Base-by-base conservation (phyloP, 2,888 invertebrate genomes). In the Drosophila fungiperda region DNA sequence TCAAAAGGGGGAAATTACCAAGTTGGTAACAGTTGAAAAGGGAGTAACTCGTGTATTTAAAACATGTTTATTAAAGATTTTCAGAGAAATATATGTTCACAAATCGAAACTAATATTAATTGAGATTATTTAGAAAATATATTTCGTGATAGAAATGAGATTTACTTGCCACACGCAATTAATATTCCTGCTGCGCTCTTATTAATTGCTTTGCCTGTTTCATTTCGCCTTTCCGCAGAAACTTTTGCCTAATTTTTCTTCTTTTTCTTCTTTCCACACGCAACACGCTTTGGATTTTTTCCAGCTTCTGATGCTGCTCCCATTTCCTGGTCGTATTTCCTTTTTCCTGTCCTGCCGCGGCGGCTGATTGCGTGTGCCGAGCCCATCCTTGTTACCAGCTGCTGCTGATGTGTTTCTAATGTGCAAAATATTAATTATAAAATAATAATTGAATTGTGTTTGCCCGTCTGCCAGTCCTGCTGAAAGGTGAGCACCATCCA, bases 361-460 rank as follows among this genome's bases (percentile, higher is more conserved):
- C 38, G 35, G 20, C n/a, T 50, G 58, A 60, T 88, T 68, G 84
- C 84, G 84, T 85, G 84, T 54, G 76, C 68, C 55, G 57, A 54
- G 72, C 65, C 74, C 83, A 87, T n/a, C 17, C 59, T 36, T 62
- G 45, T 29, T 26, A 70, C 36, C 87, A 82, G 85, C 82, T 85
- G 89, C 82, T 82, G 71, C 68, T 87, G 90, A 90, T 87, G 87
- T 83, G 90, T 76, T 90, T 90, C 83, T 87, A 86, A 87, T 87
- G 87, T 80, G 87, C 87, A 83, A 90, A 87, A 87, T 87, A 87
- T 87, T 87, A 87, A 87, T 87, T 90, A 87, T 88, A 89, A 87
- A 89, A 88, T 87, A 89, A 88, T 90, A 87, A 87, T 87, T 90
- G 87, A 89, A 87, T 90, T 87, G 85, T 85, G 88, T 73, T 60